Conservation (phyloP, 2,888 invertebrate genomes). For the Eupithecia subfuscata region DNA sequence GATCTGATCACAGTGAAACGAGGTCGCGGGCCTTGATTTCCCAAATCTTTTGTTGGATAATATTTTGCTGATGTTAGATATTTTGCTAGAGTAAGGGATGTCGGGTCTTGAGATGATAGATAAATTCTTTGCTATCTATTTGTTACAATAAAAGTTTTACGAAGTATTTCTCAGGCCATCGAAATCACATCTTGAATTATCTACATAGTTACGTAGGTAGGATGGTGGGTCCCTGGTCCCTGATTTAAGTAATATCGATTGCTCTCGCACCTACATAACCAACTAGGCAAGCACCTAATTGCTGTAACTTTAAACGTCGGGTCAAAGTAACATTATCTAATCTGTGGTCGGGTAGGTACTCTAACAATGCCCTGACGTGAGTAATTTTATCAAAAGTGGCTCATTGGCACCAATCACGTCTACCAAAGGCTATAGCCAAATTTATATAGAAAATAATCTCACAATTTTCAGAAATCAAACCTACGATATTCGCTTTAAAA, state of each 20-base stretch:
- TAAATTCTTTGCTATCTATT: background rate
- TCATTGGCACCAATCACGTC: background rate
- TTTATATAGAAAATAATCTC: no score
- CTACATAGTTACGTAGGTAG: no score
- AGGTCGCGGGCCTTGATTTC: constrained; percentile 24
- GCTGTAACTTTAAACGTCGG: background rate
- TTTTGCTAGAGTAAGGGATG: background rate
- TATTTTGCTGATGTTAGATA: constrained; percentile 1
- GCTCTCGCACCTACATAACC: background rate
- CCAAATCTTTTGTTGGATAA: constrained; percentile 1
- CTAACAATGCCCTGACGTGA: background rate
- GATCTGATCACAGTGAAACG: constrained; percentile 23
- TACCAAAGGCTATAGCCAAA: background rate
- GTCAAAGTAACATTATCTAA: no score
- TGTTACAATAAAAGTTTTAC: background rate
- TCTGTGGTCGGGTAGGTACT: no score
- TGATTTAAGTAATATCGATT: no score
- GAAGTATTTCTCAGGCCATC: background rate
- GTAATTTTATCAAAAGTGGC: background rate
- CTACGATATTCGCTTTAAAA: background rate
- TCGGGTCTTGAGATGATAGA: background rate
- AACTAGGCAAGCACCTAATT: background rate
- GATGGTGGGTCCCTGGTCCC: no score
- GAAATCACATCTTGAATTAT: background rate
- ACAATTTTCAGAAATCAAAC: background rate